Conservation (phyloP, 2,888 invertebrate species). For the Coenonympha arcania region DNA sequence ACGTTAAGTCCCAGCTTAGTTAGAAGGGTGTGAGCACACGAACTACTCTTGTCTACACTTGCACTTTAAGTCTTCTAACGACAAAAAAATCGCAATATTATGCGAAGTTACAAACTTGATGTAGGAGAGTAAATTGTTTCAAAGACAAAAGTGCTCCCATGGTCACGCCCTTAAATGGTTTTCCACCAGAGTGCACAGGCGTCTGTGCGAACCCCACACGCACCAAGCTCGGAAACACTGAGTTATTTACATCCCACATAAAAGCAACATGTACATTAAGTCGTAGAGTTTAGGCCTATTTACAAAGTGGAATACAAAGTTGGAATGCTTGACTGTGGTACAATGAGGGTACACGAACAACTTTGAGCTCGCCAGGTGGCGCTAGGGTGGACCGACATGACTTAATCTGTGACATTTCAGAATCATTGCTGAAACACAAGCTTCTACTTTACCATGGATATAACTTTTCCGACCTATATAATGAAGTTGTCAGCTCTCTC, state of each 20-base stretch:
- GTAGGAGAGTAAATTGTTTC: neutral
- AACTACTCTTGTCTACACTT: neutral
- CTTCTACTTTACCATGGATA: no score
- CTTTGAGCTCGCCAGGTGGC: no score
- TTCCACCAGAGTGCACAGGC: neutral
- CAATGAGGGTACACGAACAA: no score
- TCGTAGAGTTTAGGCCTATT: conserved; percentile 70
- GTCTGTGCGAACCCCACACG: conserved; percentile 33
- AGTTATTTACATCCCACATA: conserved; percentile 65
- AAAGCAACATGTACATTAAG: conserved; percentile 66
- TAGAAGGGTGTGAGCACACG: neutral
- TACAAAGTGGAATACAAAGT: conserved; percentile 69
- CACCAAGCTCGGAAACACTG: conserved; percentile 56
- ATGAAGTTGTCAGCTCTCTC: no score
- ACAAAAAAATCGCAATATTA: no score
- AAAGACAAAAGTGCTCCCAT: neutral
- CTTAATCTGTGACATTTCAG: no score
- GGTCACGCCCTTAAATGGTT: neutral
- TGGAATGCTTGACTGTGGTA: conserved; percentile 69
- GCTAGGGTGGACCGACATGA: no score
- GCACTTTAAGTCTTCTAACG: neutral
- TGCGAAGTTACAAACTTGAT: neutral
- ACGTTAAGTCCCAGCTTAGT: conserved; percentile 60
- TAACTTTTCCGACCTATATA: no score
- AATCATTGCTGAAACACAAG: no score